Evolutionary conservation across 2,797 vertebrate genomes (phyloP).

Genomic region (Characodon lateralis): DNA sequence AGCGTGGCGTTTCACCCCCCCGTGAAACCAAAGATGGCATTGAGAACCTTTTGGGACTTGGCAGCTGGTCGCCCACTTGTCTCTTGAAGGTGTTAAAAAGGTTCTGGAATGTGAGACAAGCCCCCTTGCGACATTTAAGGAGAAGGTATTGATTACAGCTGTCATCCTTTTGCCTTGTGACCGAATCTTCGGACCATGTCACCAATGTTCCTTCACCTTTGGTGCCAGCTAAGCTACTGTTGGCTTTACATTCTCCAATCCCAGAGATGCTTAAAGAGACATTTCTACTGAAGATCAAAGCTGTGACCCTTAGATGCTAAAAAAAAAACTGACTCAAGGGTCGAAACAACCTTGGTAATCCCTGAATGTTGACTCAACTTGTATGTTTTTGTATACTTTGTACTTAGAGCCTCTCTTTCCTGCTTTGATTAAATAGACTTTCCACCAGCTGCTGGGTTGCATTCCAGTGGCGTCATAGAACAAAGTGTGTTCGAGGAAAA

Average conservation of each 20-base stretch:
- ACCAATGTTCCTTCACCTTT: slow-evolving; percentile 43
- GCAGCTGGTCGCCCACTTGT: slow-evolving; percentile 83
- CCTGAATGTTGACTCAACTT: neutral
- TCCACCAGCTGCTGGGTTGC: slow-evolving; percentile 67
- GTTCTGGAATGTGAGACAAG: slow-evolving; percentile 78
- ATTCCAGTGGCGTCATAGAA: slow-evolving; percentile 66
- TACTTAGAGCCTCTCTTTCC: slow-evolving; percentile 33
- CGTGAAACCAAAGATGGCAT: slow-evolving; percentile 77
- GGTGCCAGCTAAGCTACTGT: slow-evolving; percentile 17
- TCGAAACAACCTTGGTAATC: slow-evolving; percentile 9
- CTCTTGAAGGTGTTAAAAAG: slow-evolving; percentile 81
- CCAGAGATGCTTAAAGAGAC: neutral
- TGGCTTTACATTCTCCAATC: slow-evolving; percentile 8
- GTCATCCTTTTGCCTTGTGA: slow-evolving; percentile 57
- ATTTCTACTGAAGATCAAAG: slow-evolving; percentile 7
- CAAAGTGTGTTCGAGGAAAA: slow-evolving; percentile 43
- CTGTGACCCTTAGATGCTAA: neutral
- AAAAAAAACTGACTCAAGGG: neutral
- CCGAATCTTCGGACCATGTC: slow-evolving; percentile 51
- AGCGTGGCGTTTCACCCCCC: slow-evolving; percentile 26
- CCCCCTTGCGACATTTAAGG: slow-evolving; percentile 77
- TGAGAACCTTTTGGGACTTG: slow-evolving; percentile 69
- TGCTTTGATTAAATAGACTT: slow-evolving; percentile 39
- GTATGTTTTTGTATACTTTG: slow-evolving; percentile 22
- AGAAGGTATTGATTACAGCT: slow-evolving; percentile 76